Evolutionary conservation across 37 sponge, comb jelly and placozoan genomes (phyloP).

Genomic region (Halichondria panicea): DNA sequence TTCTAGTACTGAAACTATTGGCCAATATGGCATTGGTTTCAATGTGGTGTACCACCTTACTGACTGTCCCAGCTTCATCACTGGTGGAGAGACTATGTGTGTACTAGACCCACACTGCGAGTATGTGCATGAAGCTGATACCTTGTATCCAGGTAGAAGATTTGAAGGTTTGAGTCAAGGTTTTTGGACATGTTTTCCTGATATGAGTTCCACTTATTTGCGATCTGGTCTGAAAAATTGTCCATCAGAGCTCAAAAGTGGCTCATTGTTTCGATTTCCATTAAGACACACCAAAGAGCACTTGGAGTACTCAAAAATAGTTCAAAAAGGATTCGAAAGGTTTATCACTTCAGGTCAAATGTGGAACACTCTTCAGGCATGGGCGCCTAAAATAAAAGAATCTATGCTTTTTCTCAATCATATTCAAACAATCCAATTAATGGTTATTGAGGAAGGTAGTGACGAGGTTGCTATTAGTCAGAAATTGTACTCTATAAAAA

Average conservation of each 20-base stretch:
- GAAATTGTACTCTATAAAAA: not conserved
- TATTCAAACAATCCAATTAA: slow-evolving; percentile 38
- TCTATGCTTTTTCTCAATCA: slow-evolving; percentile 61
- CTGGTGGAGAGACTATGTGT: slow-evolving; percentile 38
- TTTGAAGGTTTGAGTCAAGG: not conserved
- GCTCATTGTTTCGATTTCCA: slow-evolving; percentile 76
- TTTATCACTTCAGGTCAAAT: slow-evolving; percentile 16
- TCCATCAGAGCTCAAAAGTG: slow-evolving; percentile 46
- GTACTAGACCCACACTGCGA: slow-evolving; percentile 48
- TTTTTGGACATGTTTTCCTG: slow-evolving; percentile 62
- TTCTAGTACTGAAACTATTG: slow-evolving; percentile 47
- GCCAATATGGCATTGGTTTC: slow-evolving; percentile 76
- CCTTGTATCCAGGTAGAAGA: slow-evolving; percentile 13
- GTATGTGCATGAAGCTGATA: slow-evolving; percentile 20
- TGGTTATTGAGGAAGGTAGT: slow-evolving; percentile 29
- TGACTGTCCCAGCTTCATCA: slow-evolving; percentile 70
- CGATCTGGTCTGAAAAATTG: not conserved
- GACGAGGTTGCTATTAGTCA: not conserved
- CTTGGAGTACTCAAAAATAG: slow-evolving; percentile 37
- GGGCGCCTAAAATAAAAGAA: slow-evolving; percentile 54
- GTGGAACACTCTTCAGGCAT: slow-evolving; percentile 11
- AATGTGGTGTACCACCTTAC: slow-evolving; percentile 79
- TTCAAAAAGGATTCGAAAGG: not conserved
- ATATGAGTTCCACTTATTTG: slow-evolving; percentile 45
- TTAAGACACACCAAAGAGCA: slow-evolving; percentile 41